Evolutionary conservation across 1,140 invertebrate species (phyloP).

Genomic region (Vanessa tameamea): DNA sequence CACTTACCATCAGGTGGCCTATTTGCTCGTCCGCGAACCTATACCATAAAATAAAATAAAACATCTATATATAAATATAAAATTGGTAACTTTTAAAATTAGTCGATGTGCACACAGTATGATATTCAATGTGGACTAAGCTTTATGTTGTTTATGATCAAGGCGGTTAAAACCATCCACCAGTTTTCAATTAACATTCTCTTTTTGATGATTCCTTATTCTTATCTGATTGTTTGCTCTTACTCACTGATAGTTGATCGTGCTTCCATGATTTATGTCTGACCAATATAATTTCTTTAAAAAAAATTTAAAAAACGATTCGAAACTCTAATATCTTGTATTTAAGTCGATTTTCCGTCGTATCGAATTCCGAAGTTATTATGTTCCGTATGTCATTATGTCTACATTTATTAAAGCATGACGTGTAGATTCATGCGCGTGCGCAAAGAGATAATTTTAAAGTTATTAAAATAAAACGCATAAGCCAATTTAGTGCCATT

Average conservation of each 20-base stretch:
- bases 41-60: not conserved
- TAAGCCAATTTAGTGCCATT: constrained; percentile 31
- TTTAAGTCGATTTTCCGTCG: constrained; percentile 21
- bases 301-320: not conserved
- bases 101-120: not conserved
- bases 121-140: constrained; percentile 15
- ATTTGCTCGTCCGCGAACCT: not conserved
- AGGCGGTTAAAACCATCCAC: constrained; percentile 39
- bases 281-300: constrained; percentile 38
- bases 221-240: constrained; percentile 51
- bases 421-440: constrained; percentile 28
- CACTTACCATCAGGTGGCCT: no score
- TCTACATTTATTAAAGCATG: constrained; percentile 47
- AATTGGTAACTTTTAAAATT: not conserved
- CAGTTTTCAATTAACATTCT: constrained; percentile 55
- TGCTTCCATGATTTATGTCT: constrained; percentile 51
- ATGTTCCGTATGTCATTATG: constrained; percentile 44
- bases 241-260: constrained; percentile 49
- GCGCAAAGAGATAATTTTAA: constrained; percentile 36
- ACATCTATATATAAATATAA: not conserved
- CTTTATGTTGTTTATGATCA: constrained; percentile 38
- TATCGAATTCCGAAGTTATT: constrained; percentile 20
- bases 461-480: constrained; percentile 34
- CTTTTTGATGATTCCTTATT: constrained; percentile 56
- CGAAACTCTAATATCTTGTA: constrained; percentile 1